Evolutionary conservation across 2,797 vertebrate genomes (phyloP).

Genomic region (Echiichthys vipera): DNA sequence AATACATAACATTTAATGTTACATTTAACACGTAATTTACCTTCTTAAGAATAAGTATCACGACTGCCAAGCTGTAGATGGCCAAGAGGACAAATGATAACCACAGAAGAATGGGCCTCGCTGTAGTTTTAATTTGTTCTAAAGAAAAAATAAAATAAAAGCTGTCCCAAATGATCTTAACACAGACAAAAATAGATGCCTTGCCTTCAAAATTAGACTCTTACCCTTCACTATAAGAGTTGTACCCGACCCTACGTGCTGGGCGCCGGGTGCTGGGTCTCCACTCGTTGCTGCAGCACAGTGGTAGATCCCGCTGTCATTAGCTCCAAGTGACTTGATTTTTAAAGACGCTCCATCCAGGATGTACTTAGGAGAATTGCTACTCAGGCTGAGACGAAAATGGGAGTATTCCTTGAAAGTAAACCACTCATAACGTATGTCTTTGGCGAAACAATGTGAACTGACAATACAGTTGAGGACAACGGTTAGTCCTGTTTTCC

Average conservation of each 20-base stretch:
- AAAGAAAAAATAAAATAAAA: constrained; percentile 53
- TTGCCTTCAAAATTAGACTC: constrained; percentile 4
- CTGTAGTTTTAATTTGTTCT: constrained; percentile 40
- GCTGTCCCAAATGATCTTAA: not conserved
- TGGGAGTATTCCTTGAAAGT: constrained; percentile 47
- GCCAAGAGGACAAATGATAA: constrained; percentile 65
- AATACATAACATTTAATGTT: not conserved
- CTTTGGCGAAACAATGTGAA: accelerated
- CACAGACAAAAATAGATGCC: not conserved
- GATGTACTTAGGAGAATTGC: constrained; percentile 18
- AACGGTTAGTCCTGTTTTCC: constrained; percentile 3
- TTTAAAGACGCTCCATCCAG: constrained; percentile 10
- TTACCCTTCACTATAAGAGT: constrained; percentile 77
- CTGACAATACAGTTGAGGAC: constrained; percentile 54
- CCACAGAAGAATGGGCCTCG: constrained; percentile 47
- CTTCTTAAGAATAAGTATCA: constrained; percentile 76
- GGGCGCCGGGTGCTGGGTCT: accelerated
- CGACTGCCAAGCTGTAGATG: constrained; percentile 68
- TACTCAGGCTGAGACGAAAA: not conserved
- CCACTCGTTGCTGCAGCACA: constrained; percentile 52
- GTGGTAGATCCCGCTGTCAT: constrained; percentile 81
- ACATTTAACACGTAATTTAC: no score
- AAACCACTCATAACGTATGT: constrained; percentile 58
- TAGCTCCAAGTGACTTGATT: constrained; percentile 55
- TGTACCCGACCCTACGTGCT: constrained; percentile 68